These are phyloP conservation scores for Parambassis ranga DNA, from an alignment of 2,797 vertebrate species.

Conservation along the genomic window DNA sequence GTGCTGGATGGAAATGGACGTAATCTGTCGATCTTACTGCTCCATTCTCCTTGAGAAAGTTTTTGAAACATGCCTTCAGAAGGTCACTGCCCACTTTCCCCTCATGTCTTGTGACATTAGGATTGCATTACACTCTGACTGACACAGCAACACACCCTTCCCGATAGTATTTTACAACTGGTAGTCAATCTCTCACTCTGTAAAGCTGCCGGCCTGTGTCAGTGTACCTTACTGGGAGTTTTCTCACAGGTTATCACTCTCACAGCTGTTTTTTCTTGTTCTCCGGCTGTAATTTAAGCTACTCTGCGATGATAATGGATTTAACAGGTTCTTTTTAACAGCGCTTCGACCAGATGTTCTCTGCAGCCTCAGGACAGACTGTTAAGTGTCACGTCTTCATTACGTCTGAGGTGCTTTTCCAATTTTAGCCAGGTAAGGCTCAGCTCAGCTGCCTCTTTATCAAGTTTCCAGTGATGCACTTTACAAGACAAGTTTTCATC, in stretches of 20 bases:
- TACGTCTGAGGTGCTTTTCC: constrained; percentile 51
- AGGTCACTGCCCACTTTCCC: constrained; percentile 19
- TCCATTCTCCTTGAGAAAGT: background rate
- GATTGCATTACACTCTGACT: constrained; percentile 54
- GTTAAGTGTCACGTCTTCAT: constrained; percentile 51
- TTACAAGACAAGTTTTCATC: constrained; percentile 13
- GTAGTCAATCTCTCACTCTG: constrained; percentile 73
- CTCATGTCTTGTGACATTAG: constrained; percentile 53
- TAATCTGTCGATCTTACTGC: background rate
- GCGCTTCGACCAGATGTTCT: constrained; percentile 67
- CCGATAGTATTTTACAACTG: constrained; percentile 62
- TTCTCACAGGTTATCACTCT: constrained; percentile 75
- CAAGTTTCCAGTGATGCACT: constrained; percentile 12
- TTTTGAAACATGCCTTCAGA: constrained; percentile 8
- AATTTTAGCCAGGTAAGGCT: constrained; percentile 41
- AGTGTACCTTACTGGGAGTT: constrained; percentile 32
- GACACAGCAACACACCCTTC: constrained; percentile 49
- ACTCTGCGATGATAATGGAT: constrained; percentile 66
- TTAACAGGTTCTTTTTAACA: constrained; percentile 61
- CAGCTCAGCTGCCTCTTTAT: constrained; percentile 30
- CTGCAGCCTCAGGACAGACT: constrained; percentile 41
- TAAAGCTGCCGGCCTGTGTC: constrained; percentile 62
- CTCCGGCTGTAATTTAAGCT: constrained; percentile 66
- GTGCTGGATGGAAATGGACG: background rate
- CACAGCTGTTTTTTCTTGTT: constrained; percentile 55